phyloP scores from a whole-genome alignment of 2,888 invertebrate species.

The Netelia inedita region DNA sequence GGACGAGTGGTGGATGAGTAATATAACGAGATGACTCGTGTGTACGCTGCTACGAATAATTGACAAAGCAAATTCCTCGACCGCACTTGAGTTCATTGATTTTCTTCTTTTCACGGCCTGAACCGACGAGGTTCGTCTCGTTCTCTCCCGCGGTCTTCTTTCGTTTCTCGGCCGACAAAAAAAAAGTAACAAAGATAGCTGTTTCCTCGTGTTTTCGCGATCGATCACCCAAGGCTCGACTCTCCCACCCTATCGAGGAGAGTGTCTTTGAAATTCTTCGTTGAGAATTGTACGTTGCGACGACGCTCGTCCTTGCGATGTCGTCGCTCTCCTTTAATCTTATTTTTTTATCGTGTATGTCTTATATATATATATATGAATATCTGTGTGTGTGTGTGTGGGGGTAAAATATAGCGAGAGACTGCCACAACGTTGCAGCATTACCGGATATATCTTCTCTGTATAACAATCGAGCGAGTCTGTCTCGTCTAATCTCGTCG shows the following conservation, averaged over 20 bases:
- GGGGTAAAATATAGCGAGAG: neutral
- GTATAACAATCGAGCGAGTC: constrained; percentile 34
- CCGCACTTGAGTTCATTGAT: constrained; percentile 60
- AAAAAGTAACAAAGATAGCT: too few species aligned
- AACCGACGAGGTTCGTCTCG: neutral
- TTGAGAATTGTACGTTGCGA: neutral
- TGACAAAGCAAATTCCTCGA: constrained; percentile 59
- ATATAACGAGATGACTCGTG: constrained; percentile 27
- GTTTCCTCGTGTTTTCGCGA: too few species aligned
- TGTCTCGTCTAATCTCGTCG: constrained; percentile 52
- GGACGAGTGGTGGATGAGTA: neutral
- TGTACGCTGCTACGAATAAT: constrained; percentile 35
- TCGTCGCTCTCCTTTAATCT: neutral
- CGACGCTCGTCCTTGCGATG: neutral
- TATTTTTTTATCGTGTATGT: neutral
- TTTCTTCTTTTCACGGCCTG: constrained; percentile 29
- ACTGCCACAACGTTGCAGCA: constrained; percentile 5
- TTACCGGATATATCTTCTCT: constrained; percentile 20
- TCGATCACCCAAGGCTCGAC: too few species aligned
- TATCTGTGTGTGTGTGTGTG: neutral
- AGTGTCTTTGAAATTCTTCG: neutral
- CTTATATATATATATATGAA: neutral
- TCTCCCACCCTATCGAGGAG: neutral
- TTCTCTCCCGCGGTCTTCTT: neutral
- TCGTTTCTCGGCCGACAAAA: neutral